Base-by-base conservation (phyloP, 1,140 invertebrate species). In the Eriocheir sinensis region DNA sequence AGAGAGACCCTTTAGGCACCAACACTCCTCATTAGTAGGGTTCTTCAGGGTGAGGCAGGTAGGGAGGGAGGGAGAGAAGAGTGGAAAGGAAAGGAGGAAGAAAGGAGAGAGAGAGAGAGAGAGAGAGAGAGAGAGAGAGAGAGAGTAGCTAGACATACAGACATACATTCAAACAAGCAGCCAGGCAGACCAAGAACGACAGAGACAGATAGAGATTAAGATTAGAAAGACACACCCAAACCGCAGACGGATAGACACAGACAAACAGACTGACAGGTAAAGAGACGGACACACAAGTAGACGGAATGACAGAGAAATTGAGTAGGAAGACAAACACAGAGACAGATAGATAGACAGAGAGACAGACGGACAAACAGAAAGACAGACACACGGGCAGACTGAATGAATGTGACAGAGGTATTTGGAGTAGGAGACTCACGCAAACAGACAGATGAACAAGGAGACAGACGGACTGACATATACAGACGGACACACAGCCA, bases 51-150 rank as follows among this genome's bases (percentile, higher is more conserved):
- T n/a, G 60, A 72, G 60, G n/a, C 21, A 72, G 53, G 27, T 17
- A 85, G 81, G 34, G 81, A 85, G 81, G 34, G 32, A 85, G 81
- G 34, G 81, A 85, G 81, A 85, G 81, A 85, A 30, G 34, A 34
- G 36, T 30, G 36, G 83, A 85, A 34, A 85, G 83, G 36, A 34
- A 85, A 34, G 36, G 83, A 85, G 83, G 36, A 34, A 81, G 79
- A 81, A 27, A 81, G 79, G 79, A 81, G 79, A 81, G 79, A 81
- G 27, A n/a, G 79, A 81, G 79, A 81, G 79, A 81, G 79, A 85
- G 83, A 85, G 83, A 85, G 83, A 85, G 83, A 85, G 83, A 85
- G 83, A 85, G 83, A 85, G 83, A 85, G 83, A 85, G 34, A 85
- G 83, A 38, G 83, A 30, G n/a, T n/a, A n/a, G n/a, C n/a, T n/a